A percentile compares a stretch with the other conserved stretches of the same genome.
These are phyloP conservation scores for Volucella inanis DNA, from an alignment of 2,888 invertebrate genomes.

Conservation along the genomic window DNA sequence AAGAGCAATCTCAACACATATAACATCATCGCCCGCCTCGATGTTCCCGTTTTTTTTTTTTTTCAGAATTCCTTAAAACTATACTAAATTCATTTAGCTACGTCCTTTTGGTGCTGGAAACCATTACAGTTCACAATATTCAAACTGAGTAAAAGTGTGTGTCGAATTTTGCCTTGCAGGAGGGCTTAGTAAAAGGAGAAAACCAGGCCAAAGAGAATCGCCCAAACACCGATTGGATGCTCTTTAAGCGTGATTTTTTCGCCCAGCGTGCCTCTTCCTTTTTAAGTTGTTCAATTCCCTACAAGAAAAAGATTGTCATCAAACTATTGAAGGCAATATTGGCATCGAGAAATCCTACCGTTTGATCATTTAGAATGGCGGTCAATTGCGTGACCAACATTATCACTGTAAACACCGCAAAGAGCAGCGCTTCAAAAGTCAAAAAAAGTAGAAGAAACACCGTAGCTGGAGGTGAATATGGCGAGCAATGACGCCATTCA, in stretches of 20 bases:
- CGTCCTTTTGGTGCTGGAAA: constrained; percentile 75
- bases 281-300: constrained; percentile 98
- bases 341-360: constrained; percentile 85
- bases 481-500: constrained; percentile 97
- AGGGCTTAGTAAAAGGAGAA: constrained; percentile 88
- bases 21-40: constrained; percentile 44
- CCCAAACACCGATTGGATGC: constrained; percentile 98
- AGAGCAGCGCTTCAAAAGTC: constrained; percentile 96
- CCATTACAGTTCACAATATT: constrained; percentile 31
- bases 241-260: constrained; percentile 96
- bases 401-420: constrained; percentile 98
- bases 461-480: constrained; percentile 97
- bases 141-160: constrained; percentile 93
- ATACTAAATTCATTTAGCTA: constrained; percentile 62
- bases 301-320: constrained; percentile 75
- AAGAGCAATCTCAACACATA: constrained; percentile 31
- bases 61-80: constrained; percentile 3
- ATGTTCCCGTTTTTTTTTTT: constrained; percentile 16
- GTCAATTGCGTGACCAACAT: constrained; percentile 98
- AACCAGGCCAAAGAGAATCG: constrained; percentile 98
- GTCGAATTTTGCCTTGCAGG: constrained; percentile 90
- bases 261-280: constrained; percentile 97
- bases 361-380: constrained; percentile 99
- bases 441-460: constrained; percentile 95
- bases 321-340: background rate